Evolutionary conservation across 2,113 vertebrate genomes (phyloP), one percentile per base, ranked within the genome.

Genomic region (Elanus axillaris): DNA sequence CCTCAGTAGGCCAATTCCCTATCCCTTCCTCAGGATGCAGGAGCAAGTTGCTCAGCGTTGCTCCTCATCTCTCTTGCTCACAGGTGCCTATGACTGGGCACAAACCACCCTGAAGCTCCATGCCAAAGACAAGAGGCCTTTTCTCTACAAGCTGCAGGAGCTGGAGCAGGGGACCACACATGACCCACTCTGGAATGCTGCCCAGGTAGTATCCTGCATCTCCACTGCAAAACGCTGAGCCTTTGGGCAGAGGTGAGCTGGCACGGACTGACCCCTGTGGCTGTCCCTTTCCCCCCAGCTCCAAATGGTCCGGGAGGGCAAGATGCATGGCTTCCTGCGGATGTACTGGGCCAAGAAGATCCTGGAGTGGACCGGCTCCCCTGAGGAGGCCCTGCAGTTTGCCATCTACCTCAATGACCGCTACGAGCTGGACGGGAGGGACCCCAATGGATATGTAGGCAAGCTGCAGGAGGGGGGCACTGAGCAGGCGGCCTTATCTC

Each of bases 301-400:
- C 63, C 99, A 99, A 87, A 98, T 99, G 98, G 94, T 99, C 29
- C 91, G 2, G 22, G 99, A 99, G 84, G 99, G 99, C 63, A 99
- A 99, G 97, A 99, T 99, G 98, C 99, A 99, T 0, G 99, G 99
- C 17, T 99, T 98, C 96, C 50, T 99, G 78, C 97, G 99, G 63
- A 99, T 99, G 99, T 99, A 99, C 95, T 99, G 99, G 99, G 99
- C 99, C 90, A 99, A 99, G 94, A 99, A 99, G 97, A 99, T 99
- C 75, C 97, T 99, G 92, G 99, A 99, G 97, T 99, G 99, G 99
- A 99, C 99, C 0, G 81, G 9, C 6, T 99, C 98, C 6, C 99
- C 99, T 0, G 98, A 99, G 86, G 98, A 99, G 90, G 99, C 99
- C 9, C 97, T 99, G 34, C 96, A 93, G 26, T 98, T 98, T 32